Conservation (phyloP, 1,140 invertebrate genomes). For the Drosophila ironensis region DNA sequence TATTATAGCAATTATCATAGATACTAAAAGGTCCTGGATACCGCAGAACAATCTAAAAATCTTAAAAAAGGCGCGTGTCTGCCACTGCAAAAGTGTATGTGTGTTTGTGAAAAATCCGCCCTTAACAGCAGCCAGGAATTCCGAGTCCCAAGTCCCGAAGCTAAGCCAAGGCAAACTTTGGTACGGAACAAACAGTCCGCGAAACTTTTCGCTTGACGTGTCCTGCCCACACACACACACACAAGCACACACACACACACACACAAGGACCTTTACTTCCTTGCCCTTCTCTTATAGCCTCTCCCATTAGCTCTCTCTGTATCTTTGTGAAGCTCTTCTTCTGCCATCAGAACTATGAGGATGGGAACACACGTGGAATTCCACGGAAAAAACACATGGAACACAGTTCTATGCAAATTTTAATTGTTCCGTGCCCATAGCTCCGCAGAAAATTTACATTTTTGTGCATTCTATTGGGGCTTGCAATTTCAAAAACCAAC, state of each 20-base stretch:
- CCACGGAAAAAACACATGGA: slow-evolving; percentile 15
- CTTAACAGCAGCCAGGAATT: slow-evolving; percentile 42
- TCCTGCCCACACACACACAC: slow-evolving; percentile 61
- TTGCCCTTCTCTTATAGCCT: slow-evolving; percentile 1
- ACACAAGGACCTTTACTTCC: slow-evolving; percentile 19
- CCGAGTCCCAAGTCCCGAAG: slow-evolving; percentile 31
- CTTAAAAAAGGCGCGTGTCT: slow-evolving; percentile 22
- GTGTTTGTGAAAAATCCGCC: slow-evolving; percentile 58
- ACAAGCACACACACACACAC: slow-evolving; percentile 14
- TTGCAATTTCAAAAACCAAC: slow-evolving; percentile 33
- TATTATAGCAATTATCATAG: slow-evolving; percentile 14
- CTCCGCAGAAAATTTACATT: slow-evolving; percentile 35
- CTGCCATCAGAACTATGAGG: background rate
- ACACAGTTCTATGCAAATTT: slow-evolving; percentile 35
- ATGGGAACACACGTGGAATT: slow-evolving; percentile 57
- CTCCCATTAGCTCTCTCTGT: background rate
- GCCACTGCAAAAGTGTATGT: slow-evolving; percentile 15
- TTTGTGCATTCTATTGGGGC: slow-evolving; percentile 42
- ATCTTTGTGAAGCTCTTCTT: background rate
- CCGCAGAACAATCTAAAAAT: slow-evolving; percentile 20
- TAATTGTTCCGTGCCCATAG: slow-evolving; percentile 22
- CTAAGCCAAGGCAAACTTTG: slow-evolving; percentile 71
- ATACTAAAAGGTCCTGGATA: background rate
- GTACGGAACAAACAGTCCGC: slow-evolving; percentile 44
- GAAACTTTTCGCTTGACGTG: slow-evolving; percentile 63